phyloP scores from a whole-genome alignment of 2,797 vertebrate genomes.

The Anniella stebbinsi region DNA sequence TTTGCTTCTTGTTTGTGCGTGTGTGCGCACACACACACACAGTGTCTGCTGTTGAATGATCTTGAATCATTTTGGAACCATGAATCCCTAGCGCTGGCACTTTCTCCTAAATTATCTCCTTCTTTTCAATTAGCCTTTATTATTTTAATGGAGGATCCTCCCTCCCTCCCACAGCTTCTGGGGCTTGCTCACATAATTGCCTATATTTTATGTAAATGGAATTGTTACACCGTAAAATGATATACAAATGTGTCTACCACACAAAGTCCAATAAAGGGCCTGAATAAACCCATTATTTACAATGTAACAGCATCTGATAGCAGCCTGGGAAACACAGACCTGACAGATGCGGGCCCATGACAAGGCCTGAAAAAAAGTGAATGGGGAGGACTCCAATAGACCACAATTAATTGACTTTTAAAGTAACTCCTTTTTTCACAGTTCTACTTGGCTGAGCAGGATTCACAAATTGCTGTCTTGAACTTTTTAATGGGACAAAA shows the following conservation, averaged over 20 bases:
- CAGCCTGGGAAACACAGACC: constrained; percentile 70
- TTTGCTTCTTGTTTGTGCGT: too few species aligned
- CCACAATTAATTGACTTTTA: constrained; percentile 85
- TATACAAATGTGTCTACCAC: constrained; percentile 77
- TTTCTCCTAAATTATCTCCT: constrained; percentile 54
- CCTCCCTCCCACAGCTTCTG: constrained; percentile 31
- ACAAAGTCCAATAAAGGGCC: constrained; percentile 60
- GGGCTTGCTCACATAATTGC: constrained; percentile 58
- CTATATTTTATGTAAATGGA: constrained; percentile 75
- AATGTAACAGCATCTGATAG: constrained; percentile 63
- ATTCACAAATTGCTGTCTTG: constrained; percentile 85
- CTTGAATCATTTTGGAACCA: constrained; percentile 35
- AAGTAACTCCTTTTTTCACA: constrained; percentile 78
- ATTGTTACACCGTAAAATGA: constrained; percentile 74
- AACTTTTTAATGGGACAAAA: constrained; percentile 84
- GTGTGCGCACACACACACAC: not conserved
- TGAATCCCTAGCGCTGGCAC: constrained; percentile 15
- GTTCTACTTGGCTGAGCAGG: constrained; percentile 81
- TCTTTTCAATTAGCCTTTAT: constrained; percentile 53
- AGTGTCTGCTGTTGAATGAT: not conserved
- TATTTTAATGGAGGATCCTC: constrained; percentile 39
- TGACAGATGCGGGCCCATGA: constrained; percentile 78
- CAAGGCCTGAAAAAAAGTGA: constrained; percentile 31
- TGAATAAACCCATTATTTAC: constrained; percentile 74
- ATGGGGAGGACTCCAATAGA: constrained; percentile 66